Conservation (phyloP, 2,888 invertebrate species). For the Crematogaster levior region DNA sequence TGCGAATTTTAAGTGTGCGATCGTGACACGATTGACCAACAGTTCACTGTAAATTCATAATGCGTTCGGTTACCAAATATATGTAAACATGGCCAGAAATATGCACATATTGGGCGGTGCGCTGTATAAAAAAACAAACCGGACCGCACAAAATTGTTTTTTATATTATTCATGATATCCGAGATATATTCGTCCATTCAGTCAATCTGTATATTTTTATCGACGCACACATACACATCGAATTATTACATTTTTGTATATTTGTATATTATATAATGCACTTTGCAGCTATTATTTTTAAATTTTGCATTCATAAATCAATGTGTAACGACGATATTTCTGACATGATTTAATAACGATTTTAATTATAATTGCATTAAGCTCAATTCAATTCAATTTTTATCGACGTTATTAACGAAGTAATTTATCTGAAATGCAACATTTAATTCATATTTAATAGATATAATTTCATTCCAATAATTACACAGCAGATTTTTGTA, state of each 20-base stretch:
- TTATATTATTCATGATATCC: slow-evolving; percentile 15
- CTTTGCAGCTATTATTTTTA: neutral
- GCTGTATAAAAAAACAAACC: slow-evolving; percentile 8
- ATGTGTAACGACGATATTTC: neutral
- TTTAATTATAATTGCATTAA: neutral
- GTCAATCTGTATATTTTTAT: neutral
- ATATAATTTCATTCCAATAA: neutral
- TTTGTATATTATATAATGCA: neutral
- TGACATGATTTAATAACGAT: neutral
- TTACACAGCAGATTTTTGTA: neutral
- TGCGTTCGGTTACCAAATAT: neutral
- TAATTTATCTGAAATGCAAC: neutral
- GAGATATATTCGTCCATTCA: neutral
- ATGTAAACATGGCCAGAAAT: slow-evolving; percentile 38
- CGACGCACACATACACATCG: neutral
- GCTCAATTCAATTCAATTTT: neutral
- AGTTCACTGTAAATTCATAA: slow-evolving; percentile 32
- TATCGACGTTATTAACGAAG: neutral
- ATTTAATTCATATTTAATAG: slow-evolving; percentile 4
- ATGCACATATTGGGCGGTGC: slow-evolving; percentile 18
- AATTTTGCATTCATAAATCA: neutral
- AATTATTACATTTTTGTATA: neutral
- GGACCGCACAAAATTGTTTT: neutral
- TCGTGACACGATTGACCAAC: slow-evolving; percentile 32
- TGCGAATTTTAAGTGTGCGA: slow-evolving; percentile 41